phyloP scores from a whole-genome alignment of 2,888 invertebrate genomes.

The Esperia sulphurella region DNA sequence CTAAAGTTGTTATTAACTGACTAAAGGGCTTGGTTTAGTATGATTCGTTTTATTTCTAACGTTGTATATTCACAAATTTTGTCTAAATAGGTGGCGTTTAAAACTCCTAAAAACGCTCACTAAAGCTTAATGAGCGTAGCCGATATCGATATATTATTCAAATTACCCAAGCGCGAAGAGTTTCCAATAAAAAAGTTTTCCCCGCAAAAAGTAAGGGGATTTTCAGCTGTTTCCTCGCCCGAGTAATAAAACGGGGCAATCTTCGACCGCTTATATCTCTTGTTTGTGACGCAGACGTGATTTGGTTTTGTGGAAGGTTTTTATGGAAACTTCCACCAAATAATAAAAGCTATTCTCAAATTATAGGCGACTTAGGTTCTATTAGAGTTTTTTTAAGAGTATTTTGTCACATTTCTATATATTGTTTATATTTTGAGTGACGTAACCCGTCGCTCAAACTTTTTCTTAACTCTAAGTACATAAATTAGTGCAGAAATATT shows the following conservation, averaged over 20 bases:
- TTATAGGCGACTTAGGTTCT: too few relatives aligned
- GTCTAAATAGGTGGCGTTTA: too few relatives aligned
- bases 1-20: too few relatives aligned
- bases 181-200: slow-evolving; percentile 26
- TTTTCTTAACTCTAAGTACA: too few relatives aligned
- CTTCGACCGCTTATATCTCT: slow-evolving; percentile 33
- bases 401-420: too few relatives aligned
- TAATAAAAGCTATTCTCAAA: not conserved
- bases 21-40: too few relatives aligned
- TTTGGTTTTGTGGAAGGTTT: slow-evolving; percentile 24
- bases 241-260: slow-evolving; percentile 35
- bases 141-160: slow-evolving; percentile 33
- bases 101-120: not conserved
- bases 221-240: slow-evolving; percentile 8
- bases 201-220: not conserved
- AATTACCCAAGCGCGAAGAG: slow-evolving; percentile 26
- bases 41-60: too few relatives aligned
- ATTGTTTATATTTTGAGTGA: too few relatives aligned
- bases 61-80: too few relatives aligned
- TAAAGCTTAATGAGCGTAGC: slow-evolving; percentile 6
- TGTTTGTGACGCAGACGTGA: slow-evolving; percentile 35
- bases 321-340: slow-evolving; percentile 17
- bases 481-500: too few relatives aligned
- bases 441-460: too few relatives aligned
- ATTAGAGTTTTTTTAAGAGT: too few relatives aligned